Percentiles rank a stretch among this genome's conserved stretches.
Conservation (phyloP, 2,797 vertebrate species). For the Geotrypetes seraphini region DNA sequence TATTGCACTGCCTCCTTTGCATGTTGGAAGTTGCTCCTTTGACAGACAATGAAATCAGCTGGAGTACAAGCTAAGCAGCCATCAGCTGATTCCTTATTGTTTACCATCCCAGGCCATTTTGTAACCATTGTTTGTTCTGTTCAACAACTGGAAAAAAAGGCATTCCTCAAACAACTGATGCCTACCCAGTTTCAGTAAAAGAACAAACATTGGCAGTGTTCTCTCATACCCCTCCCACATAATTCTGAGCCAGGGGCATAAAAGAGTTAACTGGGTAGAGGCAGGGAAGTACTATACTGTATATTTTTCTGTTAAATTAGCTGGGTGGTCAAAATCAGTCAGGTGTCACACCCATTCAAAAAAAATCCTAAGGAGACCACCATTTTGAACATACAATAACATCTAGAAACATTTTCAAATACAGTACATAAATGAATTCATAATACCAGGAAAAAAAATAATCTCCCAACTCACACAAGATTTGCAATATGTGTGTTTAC, state of each 20-base stretch:
- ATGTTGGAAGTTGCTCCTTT: conserved; percentile 49
- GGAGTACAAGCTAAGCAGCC: conserved; percentile 37
- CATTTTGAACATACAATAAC: background rate
- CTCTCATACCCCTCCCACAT: too few relatives aligned
- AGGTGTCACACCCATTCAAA: too few relatives aligned
- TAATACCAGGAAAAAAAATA: conserved; percentile 11
- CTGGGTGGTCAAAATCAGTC: too few relatives aligned
- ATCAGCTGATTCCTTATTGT: conserved; percentile 51
- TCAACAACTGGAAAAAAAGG: conserved; percentile 4
- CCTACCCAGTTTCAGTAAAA: conserved; percentile 1
- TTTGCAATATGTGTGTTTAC: conserved; percentile 2
- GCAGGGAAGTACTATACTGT: too few relatives aligned
- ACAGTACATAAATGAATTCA: conserved; percentile 3
- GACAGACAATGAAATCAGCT: conserved; percentile 65
- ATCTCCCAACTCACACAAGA: background rate
- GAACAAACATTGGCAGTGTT: too few relatives aligned
- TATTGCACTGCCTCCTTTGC: conserved; percentile 41
- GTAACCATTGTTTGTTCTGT: conserved; percentile 24
- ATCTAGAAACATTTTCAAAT: background rate
- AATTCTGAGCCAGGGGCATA: too few relatives aligned
- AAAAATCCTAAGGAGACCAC: too few relatives aligned
- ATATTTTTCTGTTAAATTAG: too few relatives aligned
- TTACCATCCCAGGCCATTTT: conserved; percentile 33
- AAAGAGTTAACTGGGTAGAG: too few relatives aligned
- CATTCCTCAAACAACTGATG: conserved; percentile 5